Percentiles rank a stretch among this genome's conserved stretches.
phyloP scores from a whole-genome alignment of 2,113 vertebrate species.

The Chloropsis cyanopogon region DNA sequence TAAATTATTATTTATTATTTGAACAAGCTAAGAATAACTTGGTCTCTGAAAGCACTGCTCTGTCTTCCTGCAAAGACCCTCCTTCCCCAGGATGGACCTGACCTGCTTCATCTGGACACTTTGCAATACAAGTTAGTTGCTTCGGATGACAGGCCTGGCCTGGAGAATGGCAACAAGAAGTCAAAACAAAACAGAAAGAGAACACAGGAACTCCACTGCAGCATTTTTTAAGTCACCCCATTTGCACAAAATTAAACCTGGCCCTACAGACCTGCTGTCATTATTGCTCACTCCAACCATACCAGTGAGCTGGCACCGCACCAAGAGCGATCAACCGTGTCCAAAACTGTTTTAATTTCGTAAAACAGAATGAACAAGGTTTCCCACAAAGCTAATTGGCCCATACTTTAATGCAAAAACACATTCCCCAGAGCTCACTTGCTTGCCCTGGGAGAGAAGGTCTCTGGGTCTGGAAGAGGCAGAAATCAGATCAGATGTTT shows the following conservation, averaged over 20 bases:
- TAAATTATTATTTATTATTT: not conserved
- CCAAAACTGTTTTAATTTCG: not conserved
- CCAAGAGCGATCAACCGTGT: not conserved
- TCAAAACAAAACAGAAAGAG: not conserved
- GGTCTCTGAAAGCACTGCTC: not conserved
- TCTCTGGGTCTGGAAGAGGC: not conserved
- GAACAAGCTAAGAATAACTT: not conserved
- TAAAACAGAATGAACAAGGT: not conserved
- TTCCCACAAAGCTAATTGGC: not conserved
- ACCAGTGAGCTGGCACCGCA: accelerated
- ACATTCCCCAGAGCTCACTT: not conserved
- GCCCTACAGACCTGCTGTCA: not conserved
- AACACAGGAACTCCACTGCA: not conserved
- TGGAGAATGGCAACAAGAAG: not conserved
- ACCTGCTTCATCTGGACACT: not conserved
- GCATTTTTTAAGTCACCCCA: not conserved
- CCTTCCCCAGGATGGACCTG: not conserved
- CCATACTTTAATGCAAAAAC: not conserved
- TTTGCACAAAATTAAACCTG: not conserved
- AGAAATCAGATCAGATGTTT: not conserved
- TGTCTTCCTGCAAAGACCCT: not conserved
- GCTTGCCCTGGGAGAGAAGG: not conserved
- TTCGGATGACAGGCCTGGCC: not conserved
- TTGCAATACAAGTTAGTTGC: not conserved
- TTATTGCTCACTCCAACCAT: not conserved